Evolutionary conservation across 1,140 invertebrate species (phyloP), one percentile per base, ranked within the genome.

Genomic region (Stenopsyche tienmushanensis): DNA sequence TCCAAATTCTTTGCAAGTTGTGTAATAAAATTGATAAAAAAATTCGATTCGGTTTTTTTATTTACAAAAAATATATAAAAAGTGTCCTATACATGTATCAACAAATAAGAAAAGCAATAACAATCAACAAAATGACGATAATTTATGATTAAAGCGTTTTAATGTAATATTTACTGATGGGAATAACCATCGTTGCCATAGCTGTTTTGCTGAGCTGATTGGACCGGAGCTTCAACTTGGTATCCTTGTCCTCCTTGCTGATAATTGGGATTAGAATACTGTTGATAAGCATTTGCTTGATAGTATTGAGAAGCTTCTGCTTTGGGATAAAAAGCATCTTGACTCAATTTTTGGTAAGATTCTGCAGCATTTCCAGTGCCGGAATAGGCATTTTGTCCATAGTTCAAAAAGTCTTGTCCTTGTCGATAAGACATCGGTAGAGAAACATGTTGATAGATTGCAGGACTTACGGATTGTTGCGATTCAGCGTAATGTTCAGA

Each of bases 401-500:
- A 8, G 34, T 39, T 7, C 7, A 8, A 39, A 7, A n/a, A 39
- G 7, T 39, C 34, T 39, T 39, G 34, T 39, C 34, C 34, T 8
- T n/a, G n/a, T n/a, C n/a, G n/a, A n/a, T n/a, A n/a, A n/a, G n/a
- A n/a, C 29, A 13, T 34, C 29, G 29, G 29, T 34, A 7, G 29
- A 13, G 5, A 34, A 34, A 13, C 29, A 34, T 13, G 5, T 25
- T 24, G 25, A 15, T 54, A 64, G 20, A 39, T n/a, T 10, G 42
- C 8, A 5, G 62, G 62, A 25, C 20, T 55, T 47, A 57, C 53
- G 5, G 13, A 5, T 29, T 65, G 63, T 25, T 65, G 34, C 3
- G 66, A 64, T 21, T 64, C 66, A 21, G 41, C 55, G 17, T 42
- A 41, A 15, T 65, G 63, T 23, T 23, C 42, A 26, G 25, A 26